Base-by-base conservation (phyloP, 1,140 invertebrate species). In the Bombus balteatus region DNA sequence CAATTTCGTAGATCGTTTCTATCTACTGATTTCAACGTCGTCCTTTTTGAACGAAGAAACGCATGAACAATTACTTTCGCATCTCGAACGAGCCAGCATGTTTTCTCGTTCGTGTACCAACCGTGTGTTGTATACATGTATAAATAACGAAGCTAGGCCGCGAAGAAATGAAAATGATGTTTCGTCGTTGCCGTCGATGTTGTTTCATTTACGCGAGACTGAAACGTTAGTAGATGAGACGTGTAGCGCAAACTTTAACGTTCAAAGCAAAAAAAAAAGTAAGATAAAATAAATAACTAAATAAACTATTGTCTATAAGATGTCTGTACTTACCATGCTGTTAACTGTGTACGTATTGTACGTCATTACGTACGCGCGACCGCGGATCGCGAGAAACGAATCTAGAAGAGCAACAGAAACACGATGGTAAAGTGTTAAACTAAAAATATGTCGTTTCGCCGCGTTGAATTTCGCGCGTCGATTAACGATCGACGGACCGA, bases 401-500 rank as follows among this genome's bases (percentile, higher is more conserved):
- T 15, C 37, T n/a, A 53, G 22, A 9, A 39, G 15, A 22, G 6
- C 8, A 9, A 32, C 0, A 8, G 22, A 41, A 25, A 22, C 15
- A 65, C 8, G 15, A 41, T 9, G 25, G 43, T 1, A 25, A 43
- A n/a, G 22, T 22, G 71, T 72, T 41, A 53, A 32, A 32, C 10
- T 1, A 18, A 34, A 66, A n/a, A 41, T 6, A 22, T 22, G 32
- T 53, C n/a, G 32, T 53, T 72, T 43, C n/a, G 18, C 34, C 39
- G 79, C 72, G 66, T 76, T 57, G 53, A 43, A 32, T 47, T 39
- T 78, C 80, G 65, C 79, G 73, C 85, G 75, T 82, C 86, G 83
- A 88, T 90, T 90, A 90, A 90, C 89, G 87, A 90, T 80, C 81
- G 90, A 85, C 90, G 90, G 89, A 91, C 83, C 87, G 74, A 82